Base-by-base conservation (phyloP, 2,113 vertebrate species). In the Apteryx owenii region DNA sequence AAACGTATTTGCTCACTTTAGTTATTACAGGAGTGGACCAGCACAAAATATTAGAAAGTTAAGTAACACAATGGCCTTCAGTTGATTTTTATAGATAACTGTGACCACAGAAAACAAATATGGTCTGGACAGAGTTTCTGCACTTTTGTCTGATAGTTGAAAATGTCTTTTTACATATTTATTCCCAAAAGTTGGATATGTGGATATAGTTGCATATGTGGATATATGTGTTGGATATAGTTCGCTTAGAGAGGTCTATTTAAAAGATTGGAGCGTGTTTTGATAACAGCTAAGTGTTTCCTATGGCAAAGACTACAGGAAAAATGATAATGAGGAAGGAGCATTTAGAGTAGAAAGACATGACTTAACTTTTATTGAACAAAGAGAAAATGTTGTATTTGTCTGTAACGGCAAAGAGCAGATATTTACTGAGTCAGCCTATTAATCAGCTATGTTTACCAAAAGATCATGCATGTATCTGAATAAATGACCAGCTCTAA, bases 401-500 rank as follows among this genome's bases (percentile, higher is more conserved):
- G 3, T 58, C 26, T 73, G 1, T 62, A 42, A 50, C 58, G 23
- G 62, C 18, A 72, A 87, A 5, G 29, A 89, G 26, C 56, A 92
- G 12, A n/a, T 72, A 86, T 77, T 72, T 85, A 79, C 16, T 69
- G 25, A 89, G 50, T 89, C 58, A 85, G 40, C 9, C n/a, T 48
- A 36, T 84, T 92, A 89, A 78, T 92, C 86, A 88, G 2, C 19
- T 51, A 22, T 87, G 48, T 72, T 96, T 93, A 89, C 61, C 50
- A 70, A 83, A 58, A 80, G 56, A 87, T 80, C 56, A 31, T 50
- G 21, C 56, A 56, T 54, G 22, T 33, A 66, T 70, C 29, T 73
- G 75, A 89, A 85, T 84, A 94, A 95, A 81, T 84, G 82, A 68
- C 73, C 81, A 90, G 38, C 36, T 93, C n/a, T 95, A 95, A 94